Base-by-base conservation (phyloP, 2,888 invertebrate species). In the Nomada flava region DNA sequence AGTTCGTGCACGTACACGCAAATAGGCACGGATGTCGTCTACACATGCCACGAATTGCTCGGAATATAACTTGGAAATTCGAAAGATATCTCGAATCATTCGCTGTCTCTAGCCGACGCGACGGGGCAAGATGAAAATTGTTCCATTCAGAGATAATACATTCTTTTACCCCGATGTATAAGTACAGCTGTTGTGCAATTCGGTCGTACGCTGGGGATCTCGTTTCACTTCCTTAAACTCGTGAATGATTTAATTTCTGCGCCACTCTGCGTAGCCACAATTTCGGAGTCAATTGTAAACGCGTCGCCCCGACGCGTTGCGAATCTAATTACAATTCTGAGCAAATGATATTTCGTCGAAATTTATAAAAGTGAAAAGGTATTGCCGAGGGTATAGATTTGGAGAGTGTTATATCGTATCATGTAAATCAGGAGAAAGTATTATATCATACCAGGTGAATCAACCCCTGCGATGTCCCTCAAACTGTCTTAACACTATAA, bases 1-100 rank as follows among this genome's bases (percentile, higher is more conserved):
- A 79, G 75, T 82, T 76, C 63, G 75, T 68, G 71, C 60, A 80
- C 69, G 74, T 79, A 70, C 63, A 63, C 65, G 72, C 65, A 67
- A 75, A 57, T 69, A 79, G 72, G 36, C 76, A 70, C 50, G 59
- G 29, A 50, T 70, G 44, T 68, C 47, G 59, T 44, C 26, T 50
- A 70, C 47, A 59, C 69, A 18, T 13, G 20, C 29, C 29, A 0
- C 29, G 47, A 26, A 15, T 20, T 20, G 10, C 10, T 23, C 10
- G 9, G 29, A 2, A 36, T 59, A 20, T 60, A 23, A 57, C 10
- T 26, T 57, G 11, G 26, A 26, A 60, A 70, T 70, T 50, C n/a
- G 3, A 7, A 2, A 20, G n/a, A 29, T 20, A 9, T n/a, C 29
- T 15, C 44, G 55, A 55, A 23, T 20, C 55, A 11, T 20, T 20